Evolutionary conservation across 2,797 vertebrate species (phyloP), one percentile per base, ranked within the genome.

Genomic region (Champsocephalus esox): DNA sequence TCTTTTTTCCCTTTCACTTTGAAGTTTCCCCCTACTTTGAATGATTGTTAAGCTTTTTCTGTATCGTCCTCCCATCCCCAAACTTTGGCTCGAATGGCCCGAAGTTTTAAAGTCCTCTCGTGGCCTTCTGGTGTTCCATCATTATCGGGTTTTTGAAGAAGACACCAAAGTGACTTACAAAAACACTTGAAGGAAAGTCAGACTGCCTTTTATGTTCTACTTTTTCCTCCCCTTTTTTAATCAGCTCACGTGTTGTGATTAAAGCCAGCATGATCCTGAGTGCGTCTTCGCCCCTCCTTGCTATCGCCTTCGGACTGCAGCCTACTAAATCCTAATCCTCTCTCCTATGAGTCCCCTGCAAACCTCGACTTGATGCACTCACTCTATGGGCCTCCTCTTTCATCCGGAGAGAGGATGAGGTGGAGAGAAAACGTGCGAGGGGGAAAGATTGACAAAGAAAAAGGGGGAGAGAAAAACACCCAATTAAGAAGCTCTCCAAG

Each of bases 251-350:
- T 78, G 80, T 79, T 54, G 63, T 5, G 52, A 70, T 87, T 66
- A 83, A 81, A 85, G 78, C 75, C 75, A 88, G 89, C 84, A 89
- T 51, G 77, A 82, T 68, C 66, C 67, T 54, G 63, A 71, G 66
- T 78, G 57, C 14, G 61, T 79, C 70, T 67, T 87, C 67, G 12
- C 12, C 70, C 52, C 57, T 57, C 58, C 59, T 24, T 28, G 67
- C 70, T 82, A 82, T 86, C 62, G 71, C 83, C 45, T 66, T 85
- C 19, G 55, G 73, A 88, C 76, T 65, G 73, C 73, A 80, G 76
- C 66, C 66, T 55, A 16, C 80, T 81, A 84, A 92, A 84, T 85
- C 83, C 86, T 93, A 90, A 93, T 92, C 88, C 83, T 77, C 51
- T 77, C 79, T 86, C 86, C 69, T 84, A 65, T 64, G 87, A 88